Conservation (phyloP, 1,140 invertebrate species). For the Ceratoteleas bidentatus region DNA sequence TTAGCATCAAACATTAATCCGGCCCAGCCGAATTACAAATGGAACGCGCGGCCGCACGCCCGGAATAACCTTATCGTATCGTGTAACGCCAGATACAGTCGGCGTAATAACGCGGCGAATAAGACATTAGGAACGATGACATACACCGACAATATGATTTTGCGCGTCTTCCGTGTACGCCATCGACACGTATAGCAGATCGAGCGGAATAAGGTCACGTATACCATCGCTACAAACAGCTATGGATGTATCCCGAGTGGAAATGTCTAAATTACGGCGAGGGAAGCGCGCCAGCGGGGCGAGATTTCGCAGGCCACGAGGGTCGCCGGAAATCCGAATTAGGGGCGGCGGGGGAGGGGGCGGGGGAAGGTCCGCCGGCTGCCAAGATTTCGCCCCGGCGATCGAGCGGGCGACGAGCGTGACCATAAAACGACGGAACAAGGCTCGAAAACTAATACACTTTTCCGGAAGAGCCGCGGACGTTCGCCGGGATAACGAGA, state of each 20-base stretch:
- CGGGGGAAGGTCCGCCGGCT: slow-evolving; percentile 22
- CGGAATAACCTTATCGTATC: slow-evolving; percentile 30
- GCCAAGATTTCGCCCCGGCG: slow-evolving; percentile 38
- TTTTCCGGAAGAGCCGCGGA: slow-evolving; percentile 51
- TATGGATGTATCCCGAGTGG: slow-evolving; percentile 60
- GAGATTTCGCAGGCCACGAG: slow-evolving; percentile 48
- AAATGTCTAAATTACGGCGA: slow-evolving; percentile 65
- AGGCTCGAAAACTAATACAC: slow-evolving; percentile 60
- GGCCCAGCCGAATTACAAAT: slow-evolving; percentile 27
- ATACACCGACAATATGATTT: slow-evolving; percentile 64
- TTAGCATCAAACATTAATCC: slow-evolving; percentile 49
- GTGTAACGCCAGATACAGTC: slow-evolving; percentile 41
- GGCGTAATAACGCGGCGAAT: slow-evolving; percentile 31
- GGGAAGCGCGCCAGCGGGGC: slow-evolving; percentile 43
- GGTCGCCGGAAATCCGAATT: slow-evolving; percentile 46
- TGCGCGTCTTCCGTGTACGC: slow-evolving; percentile 61
- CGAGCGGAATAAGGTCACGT: slow-evolving; percentile 67
- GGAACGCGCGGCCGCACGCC: slow-evolving; percentile 23
- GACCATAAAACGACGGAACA: slow-evolving; percentile 57
- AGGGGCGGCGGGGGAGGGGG: slow-evolving; percentile 9
- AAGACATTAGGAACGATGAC: slow-evolving; percentile 62
- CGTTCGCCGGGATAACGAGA: slow-evolving; percentile 63
- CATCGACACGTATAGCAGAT: slow-evolving; percentile 66
- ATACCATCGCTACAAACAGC: slow-evolving; percentile 67
- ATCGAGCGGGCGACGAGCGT: slow-evolving; percentile 39